Conservation (phyloP, 2,797 vertebrate species). For the Stomatorhinus walkeri region DNA sequence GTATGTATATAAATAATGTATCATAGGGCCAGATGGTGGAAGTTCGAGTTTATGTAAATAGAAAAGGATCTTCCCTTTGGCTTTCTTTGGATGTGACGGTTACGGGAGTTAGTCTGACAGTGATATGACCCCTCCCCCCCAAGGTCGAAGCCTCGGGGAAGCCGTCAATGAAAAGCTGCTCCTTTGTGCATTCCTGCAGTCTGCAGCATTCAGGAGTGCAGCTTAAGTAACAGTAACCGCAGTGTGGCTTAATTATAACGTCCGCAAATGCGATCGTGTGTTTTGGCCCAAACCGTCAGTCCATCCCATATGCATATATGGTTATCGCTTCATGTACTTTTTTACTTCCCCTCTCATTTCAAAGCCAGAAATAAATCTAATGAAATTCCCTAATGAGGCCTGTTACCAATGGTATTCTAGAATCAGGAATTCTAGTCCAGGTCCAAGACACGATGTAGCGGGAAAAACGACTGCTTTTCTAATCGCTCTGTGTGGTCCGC, state of each 20-base stretch:
- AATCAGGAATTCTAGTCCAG: neutral
- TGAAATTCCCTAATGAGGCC: neutral
- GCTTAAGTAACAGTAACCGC: neutral
- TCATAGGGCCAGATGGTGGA: neutral
- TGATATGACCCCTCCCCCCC: neutral
- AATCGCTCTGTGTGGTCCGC: slow-evolving; percentile 1
- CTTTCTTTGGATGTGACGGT: neutral
- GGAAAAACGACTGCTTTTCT: neutral
- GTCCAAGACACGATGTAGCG: neutral
- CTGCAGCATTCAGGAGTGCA: neutral
- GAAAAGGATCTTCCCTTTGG: neutral
- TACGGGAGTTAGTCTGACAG: neutral
- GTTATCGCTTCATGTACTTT: neutral
- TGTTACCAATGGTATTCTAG: neutral
- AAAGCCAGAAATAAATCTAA: neutral
- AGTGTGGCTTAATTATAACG: neutral
- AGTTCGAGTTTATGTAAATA: neutral
- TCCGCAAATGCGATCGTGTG: neutral
- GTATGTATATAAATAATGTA: slow-evolving; percentile 11
- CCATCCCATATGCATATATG: neutral
- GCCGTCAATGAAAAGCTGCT: neutral
- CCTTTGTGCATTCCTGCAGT: neutral
- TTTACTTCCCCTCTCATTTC: neutral
- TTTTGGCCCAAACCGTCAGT: neutral
- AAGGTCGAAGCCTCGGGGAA: neutral